Percentiles rank a stretch among this genome's conserved stretches.
These are phyloP conservation scores for Zelleria hepariella DNA, from an alignment of 2,888 invertebrate genomes.

Conservation along the genomic window DNA sequence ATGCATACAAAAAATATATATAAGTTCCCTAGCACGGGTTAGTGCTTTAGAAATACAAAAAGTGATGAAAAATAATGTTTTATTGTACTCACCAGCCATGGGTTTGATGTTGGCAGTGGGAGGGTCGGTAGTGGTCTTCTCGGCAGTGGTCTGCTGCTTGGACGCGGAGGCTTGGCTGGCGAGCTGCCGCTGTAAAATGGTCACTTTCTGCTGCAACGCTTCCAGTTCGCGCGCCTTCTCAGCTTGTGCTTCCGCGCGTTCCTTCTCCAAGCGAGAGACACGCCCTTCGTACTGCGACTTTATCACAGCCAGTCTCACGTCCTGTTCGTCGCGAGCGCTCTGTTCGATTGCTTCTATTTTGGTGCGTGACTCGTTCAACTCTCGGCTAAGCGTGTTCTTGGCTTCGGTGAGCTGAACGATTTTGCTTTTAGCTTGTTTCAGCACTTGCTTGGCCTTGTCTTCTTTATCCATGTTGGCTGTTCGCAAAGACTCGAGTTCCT, in stretches of 20 bases:
- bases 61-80: too few relatives aligned
- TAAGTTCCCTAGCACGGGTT: too few relatives aligned
- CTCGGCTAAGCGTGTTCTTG: slow-evolving; percentile 74
- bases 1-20: too few relatives aligned
- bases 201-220: slow-evolving; percentile 77
- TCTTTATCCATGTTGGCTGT: slow-evolving; percentile 73
- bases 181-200: slow-evolving; percentile 78
- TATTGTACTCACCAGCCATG: slow-evolving; percentile 84
- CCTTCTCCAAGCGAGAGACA: slow-evolving; percentile 79
- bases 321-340: slow-evolving; percentile 69
- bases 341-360: slow-evolving; percentile 66
- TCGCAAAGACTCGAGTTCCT: slow-evolving; percentile 75
- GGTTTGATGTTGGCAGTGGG: slow-evolving; percentile 95
- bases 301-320: slow-evolving; percentile 71
- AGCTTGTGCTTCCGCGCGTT: slow-evolving; percentile 75
- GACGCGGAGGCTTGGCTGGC: slow-evolving; percentile 79
- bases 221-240: slow-evolving; percentile 78
- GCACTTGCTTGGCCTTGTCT: slow-evolving; percentile 75
- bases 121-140: slow-evolving; percentile 72
- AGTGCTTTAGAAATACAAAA: too few relatives aligned
- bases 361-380: slow-evolving; percentile 67
- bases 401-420: slow-evolving; percentile 81
- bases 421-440: slow-evolving; percentile 81
- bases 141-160: slow-evolving; percentile 70
- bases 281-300: slow-evolving; percentile 81